A percentile compares a stretch with the other conserved stretches of the same genome.
phyloP scores from a whole-genome alignment of 2,113 vertebrate genomes.

The Petrocephalus microphthalmus region DNA sequence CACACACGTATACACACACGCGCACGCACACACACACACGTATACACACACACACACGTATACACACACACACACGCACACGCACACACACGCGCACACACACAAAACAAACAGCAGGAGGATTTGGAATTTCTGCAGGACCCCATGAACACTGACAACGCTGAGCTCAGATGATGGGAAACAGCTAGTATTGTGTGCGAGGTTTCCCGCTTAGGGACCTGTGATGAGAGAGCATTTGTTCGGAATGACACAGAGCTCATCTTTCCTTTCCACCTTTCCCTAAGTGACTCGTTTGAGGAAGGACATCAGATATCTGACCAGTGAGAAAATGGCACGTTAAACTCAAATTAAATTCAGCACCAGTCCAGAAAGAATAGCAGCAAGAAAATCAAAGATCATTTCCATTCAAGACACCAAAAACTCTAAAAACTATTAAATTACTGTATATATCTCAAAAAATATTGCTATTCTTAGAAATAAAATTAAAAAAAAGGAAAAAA shows the following conservation, averaged over 20 bases:
- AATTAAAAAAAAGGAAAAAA: neutral
- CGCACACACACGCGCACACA: neutral
- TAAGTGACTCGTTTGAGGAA: neutral
- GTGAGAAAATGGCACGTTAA: neutral
- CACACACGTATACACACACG: neutral
- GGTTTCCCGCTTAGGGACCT: neutral
- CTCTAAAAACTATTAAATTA: neutral
- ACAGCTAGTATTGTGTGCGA: neutral
- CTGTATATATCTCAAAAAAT: neutral
- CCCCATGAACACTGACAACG: neutral
- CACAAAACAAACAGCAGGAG: neutral
- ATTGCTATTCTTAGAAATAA: neutral
- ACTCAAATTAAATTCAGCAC: neutral
- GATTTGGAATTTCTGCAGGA: neutral
- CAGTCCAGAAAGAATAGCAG: neutral
- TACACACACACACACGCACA: neutral
- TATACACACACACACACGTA: too few species aligned
- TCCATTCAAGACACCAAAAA: neutral
- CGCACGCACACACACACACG: neutral
- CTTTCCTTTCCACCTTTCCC: neutral
- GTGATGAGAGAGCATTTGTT: neutral
- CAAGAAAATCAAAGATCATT: neutral
- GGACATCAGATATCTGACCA: neutral
- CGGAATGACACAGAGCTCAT: neutral
- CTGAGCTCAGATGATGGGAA: neutral